Evolutionary conservation across 1,140 invertebrate species (phyloP), one percentile per base, ranked within the genome.

Genomic region (Conus ventricosus): DNA sequence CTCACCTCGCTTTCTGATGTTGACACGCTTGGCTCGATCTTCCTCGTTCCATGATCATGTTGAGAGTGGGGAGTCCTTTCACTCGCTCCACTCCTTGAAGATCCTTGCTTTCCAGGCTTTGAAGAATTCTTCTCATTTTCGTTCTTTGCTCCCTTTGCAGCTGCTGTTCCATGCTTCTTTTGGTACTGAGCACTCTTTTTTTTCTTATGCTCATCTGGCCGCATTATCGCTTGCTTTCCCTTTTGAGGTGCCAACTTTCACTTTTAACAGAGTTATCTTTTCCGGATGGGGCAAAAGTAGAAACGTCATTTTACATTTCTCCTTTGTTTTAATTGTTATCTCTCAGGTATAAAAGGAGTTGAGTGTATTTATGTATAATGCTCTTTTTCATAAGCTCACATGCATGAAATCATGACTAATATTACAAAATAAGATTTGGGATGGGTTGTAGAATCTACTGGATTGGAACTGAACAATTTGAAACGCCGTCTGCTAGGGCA

Each of bases 131-230:
- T 78, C 0, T 87, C 63, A 54, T 27, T 87, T 39, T 60, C 55
- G n/a, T 71, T 67, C 54, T n/a, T 67, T 17, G 78, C 83, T 63
- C 71, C 55, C n/a, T 85, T 88, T 78, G 51, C 87, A n/a, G 11
- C 67, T 5, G 23, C 10, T 55, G 10, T 54, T 60, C 76, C 86
- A 85, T 87, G 88, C 87, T 91, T 89, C 84, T 84, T 80, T 89
- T 85, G 85, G 84, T 87, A 90, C 88, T 89, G 88, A 11, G 88
- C 85, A 25, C 71, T 91, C 80, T 67, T 87, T 81, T 88, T 90
- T 88, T 89, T 90, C 88, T 84, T 88, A 51, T 86, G 90, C 87
- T 90, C 88, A 84, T 83, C 91, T 80, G 88, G 75, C 80, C 85
- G 60, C 90, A 88, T 88, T 82, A 84, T 75, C 51, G 39, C 84